Base-by-base conservation (phyloP, 2,888 invertebrate species). In the Calameuta filiformis region DNA sequence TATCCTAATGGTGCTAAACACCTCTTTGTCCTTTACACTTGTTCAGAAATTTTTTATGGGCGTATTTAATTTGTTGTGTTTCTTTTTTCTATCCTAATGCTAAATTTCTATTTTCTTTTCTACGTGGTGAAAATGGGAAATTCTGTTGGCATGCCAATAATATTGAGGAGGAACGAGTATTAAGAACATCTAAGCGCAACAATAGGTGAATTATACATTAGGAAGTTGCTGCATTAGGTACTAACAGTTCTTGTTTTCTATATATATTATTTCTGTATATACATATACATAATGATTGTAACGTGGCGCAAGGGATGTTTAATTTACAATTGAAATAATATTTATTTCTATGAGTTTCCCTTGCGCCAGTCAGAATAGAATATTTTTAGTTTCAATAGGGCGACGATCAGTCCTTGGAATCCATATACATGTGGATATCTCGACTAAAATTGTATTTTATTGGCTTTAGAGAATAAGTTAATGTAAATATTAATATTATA, bases 281-380 rank as follows among this genome's bases (percentile, higher is more conserved):
- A 56, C 23, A 56, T 15, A 56, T 23, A 56, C 56, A 56, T 23
- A 56, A 56, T 23, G 56, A 56, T 23, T 9, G 9, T 56, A 56
- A 56, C 56, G 23, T 56, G 56, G 56, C 56, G 56, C 56, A 23
- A 56, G 23, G 23, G 56, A 23, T 23, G 56, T 56, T 56, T 56
- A 56, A 15, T 23, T 56, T 56, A 23, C 56, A 56, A 56, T 56
- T 56, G 23, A 56, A 15, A 56, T 56, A 56, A 56, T 56, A 56
- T 56, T 56, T 56, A 56, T 56, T 56, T 56, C 9, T 23, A 56
- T 75, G 68, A 73, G 73, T 73, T 79, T 68, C n/a, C 33, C 56
- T 34, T 75, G 56, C 56, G 23, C 56, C 56, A 56, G 2, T 56
- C 0, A 56, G 56, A 23, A 56, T 9, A 56, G 23, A 23, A 56